Evolutionary conservation across 2,888 invertebrate genomes (phyloP), one percentile per base, ranked within the genome.

Genomic region (Xestia sexstrigata): DNA sequence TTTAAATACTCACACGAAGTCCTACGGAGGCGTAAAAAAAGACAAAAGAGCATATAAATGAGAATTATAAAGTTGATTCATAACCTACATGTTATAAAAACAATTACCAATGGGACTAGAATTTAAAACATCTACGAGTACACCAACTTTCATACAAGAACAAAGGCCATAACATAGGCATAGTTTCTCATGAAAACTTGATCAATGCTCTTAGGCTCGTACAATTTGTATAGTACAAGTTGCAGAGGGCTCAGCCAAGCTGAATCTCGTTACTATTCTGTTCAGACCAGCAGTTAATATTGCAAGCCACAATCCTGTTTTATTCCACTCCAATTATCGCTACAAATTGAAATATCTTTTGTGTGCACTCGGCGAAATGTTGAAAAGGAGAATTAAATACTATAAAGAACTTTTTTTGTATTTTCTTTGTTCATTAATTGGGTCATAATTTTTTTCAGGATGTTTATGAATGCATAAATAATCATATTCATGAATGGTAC

Each of bases 291-390:
- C 82, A 83, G 83, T 89, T 87, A 89, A 88, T 87, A 87, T 88
- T 84, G 85, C 87, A 88, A 82, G 70, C 86, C 84, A 78, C 89
- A 88, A 87, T 85, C 76, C 86, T 88, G 80, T 88, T 90, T 88
- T 82, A 88, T 91, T 91, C 90, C 90, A 88, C 85, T 90, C 86
- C 89, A 90, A 89, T 91, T 85, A 90, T 83, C 74, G 67, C 76
- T 68, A 74, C 70, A 78, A 87, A 91, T 89, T 88, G 86, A 87
- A 88, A 89, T 90, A 89, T 87, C 81, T 85, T 88, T 87, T 89
- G 86, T 87, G 83, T 88, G 85, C 81, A 70, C 76, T 82, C 74
- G 52, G 71, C 17, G 70, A 65, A 77, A 73, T 74, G 47, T 72
- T 47, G 55, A 78, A 80, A 76, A 79, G 52, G 17, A 63, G 60